These are phyloP conservation scores for Notocelia uddmanniana DNA, from an alignment of 2,888 invertebrate genomes.

Conservation along the genomic window DNA sequence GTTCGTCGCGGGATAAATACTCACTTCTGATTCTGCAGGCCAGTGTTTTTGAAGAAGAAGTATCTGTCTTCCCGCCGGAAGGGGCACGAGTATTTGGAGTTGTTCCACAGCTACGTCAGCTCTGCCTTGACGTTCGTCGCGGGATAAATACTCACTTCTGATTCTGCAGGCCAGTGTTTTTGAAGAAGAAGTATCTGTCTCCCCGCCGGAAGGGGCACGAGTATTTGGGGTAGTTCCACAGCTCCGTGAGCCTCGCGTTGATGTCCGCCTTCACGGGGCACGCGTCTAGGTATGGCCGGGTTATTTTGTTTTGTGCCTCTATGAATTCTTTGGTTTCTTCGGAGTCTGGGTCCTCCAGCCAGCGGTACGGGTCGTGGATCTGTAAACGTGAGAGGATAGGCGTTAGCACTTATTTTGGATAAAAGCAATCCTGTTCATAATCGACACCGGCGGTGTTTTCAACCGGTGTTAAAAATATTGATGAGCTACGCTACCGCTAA, in stretches of 20 bases:
- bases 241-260: constrained; percentile 91
- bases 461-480: too few species aligned
- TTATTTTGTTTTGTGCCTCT: constrained; percentile 95
- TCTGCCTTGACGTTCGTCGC: too few species aligned
- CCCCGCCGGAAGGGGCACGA: constrained; percentile 94
- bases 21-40: too few species aligned
- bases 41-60: too few species aligned
- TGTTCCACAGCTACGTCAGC: too few species aligned
- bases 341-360: constrained; percentile 98
- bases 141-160: constrained; percentile 89
- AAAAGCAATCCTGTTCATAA: too few species aligned
- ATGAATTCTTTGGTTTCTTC: constrained; percentile 96
- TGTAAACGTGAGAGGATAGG: constrained; percentile 62
- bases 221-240: constrained; percentile 99
- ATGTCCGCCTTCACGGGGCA: constrained; percentile 91
- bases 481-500: too few species aligned
- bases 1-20: too few species aligned
- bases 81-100: too few species aligned
- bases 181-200: constrained; percentile 94
- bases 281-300: constrained; percentile 92
- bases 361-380: constrained; percentile 96
- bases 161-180: constrained; percentile 98
- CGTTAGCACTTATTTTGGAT: neutral
- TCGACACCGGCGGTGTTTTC: too few species aligned
- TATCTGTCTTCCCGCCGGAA: too few species aligned